Percentiles rank a stretch among this genome's conserved stretches.
Conservation (phyloP, 64 coral and sea anemone species). For the Pocillopora damicornis region DNA sequence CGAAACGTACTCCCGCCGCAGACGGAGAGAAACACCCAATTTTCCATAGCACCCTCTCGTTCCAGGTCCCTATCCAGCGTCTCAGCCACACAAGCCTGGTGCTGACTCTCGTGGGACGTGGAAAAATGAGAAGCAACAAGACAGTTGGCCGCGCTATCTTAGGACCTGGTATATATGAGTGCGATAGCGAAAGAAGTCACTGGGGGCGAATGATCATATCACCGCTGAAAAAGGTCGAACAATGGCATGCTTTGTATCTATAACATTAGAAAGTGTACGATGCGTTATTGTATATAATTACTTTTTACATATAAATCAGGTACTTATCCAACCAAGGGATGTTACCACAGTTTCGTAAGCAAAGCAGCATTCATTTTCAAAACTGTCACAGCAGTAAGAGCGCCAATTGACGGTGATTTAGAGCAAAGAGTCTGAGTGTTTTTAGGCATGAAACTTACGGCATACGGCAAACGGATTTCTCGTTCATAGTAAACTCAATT, state of each 20-base stretch:
- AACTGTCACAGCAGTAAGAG: too few species aligned
- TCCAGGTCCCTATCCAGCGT: conserved; percentile 38
- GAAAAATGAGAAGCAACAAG: conserved; percentile 45
- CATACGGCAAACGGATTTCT: too few species aligned
- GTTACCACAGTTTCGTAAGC: not conserved
- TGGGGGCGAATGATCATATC: conserved; percentile 76
- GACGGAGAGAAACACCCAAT: conserved; percentile 51
- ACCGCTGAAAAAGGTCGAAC: conserved; percentile 37
- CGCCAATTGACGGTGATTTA: too few species aligned
- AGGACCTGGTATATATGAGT: conserved; percentile 55
- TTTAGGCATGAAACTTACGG: too few species aligned
- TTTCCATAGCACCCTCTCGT: conserved; percentile 50
- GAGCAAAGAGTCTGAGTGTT: too few species aligned
- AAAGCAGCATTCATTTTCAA: too few species aligned
- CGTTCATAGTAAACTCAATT: too few species aligned
- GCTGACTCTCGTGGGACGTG: conserved; percentile 58
- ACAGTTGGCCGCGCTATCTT: conserved; percentile 65
- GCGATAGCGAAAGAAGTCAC: conserved; percentile 65
- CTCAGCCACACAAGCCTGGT: conserved; percentile 70
- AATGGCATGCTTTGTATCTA: conserved; percentile 69
- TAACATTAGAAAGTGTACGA: not conserved
- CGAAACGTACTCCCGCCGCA: conserved; percentile 52
- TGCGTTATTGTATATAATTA: not conserved
- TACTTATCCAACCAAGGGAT: not conserved
- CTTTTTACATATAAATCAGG: not conserved